A percentile compares a stretch with the other conserved stretches of the same genome.
Evolutionary conservation across 2,888 invertebrate genomes (phyloP).

Genomic region (Caenorhabditis sulstoni): DNA sequence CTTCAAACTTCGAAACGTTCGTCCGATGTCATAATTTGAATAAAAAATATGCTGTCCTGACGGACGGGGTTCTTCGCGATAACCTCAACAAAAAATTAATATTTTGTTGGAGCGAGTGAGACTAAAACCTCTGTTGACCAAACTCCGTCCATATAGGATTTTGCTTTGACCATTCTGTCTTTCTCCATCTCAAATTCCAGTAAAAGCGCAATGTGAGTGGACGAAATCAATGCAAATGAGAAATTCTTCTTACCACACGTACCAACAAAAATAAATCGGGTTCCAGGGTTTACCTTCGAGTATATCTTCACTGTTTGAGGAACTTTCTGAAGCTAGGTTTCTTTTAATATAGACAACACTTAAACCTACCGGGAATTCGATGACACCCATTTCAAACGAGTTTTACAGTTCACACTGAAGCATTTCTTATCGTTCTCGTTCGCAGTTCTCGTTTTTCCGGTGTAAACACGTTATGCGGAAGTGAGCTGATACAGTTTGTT

Average conservation of each 20-base stretch:
- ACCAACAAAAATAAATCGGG: conserved; percentile 35
- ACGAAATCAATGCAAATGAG: conserved; percentile 14
- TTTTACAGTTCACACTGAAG: neutral
- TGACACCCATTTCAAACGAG: conserved; percentile 6
- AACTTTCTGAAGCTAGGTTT: conserved; percentile 26
- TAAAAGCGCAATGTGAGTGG: conserved; percentile 5
- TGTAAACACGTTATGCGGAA: conserved; percentile 1
- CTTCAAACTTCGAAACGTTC: conserved; percentile 9
- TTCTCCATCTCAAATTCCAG: conserved; percentile 25
- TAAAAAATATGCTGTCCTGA: conserved; percentile 8
- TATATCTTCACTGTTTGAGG: conserved; percentile 41
- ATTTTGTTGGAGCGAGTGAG: neutral
- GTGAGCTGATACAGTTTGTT: neutral
- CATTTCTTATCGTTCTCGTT: neutral
- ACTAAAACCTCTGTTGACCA: conserved; percentile 34
- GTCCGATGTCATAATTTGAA: conserved; percentile 16
- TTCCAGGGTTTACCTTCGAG: conserved; percentile 22
- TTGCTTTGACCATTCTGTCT: conserved; percentile 21
- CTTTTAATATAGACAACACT: too few species aligned
- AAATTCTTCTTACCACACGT: conserved; percentile 25
- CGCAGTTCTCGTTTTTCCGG: neutral
- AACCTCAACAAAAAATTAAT: neutral
- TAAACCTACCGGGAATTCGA: conserved; percentile 25
- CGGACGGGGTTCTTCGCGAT: conserved; percentile 15
- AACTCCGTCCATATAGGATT: conserved; percentile 7